These are phyloP conservation scores for Manduca sexta DNA, from an alignment of 1,140 invertebrate species.

Conservation along the genomic window DNA sequence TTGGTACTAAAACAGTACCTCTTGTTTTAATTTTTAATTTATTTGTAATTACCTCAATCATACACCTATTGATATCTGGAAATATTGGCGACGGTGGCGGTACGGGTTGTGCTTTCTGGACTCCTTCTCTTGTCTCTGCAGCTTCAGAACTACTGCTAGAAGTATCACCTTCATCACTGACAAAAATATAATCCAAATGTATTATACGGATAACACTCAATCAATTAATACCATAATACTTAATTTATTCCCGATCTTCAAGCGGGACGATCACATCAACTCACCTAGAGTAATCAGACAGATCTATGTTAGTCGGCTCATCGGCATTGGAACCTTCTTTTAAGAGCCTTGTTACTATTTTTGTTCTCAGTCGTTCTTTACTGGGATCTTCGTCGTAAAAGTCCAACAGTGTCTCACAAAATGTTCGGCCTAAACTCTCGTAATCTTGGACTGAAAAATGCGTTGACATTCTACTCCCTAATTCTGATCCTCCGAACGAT, in stretches of 20 bases:
- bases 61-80: conserved; percentile 39
- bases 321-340: conserved; percentile 91
- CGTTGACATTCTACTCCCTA: conserved; percentile 85
- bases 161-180: conserved; percentile 85
- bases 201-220: no score
- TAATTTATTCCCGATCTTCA: no score
- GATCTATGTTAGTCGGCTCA: conserved; percentile 87
- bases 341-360: conserved; percentile 84
- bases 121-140: conserved; percentile 30
- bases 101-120: conserved; percentile 34
- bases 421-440: conserved; percentile 84
- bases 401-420: conserved; percentile 93
- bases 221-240: no score
- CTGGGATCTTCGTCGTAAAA: conserved; percentile 91
- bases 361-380: conserved; percentile 86
- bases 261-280: neutral
- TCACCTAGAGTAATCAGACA: conserved; percentile 91
- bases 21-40: no score
- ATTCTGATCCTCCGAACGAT: conserved; percentile 90
- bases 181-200: no score
- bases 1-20: no score
- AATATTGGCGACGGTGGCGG: conserved; percentile 63
- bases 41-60: conserved; percentile 27
- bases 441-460: conserved; percentile 88
- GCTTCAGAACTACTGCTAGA: conserved; percentile 77